Base-by-base conservation (phyloP, 1,140 invertebrate species). In the Drosophila chauvacae region DNA sequence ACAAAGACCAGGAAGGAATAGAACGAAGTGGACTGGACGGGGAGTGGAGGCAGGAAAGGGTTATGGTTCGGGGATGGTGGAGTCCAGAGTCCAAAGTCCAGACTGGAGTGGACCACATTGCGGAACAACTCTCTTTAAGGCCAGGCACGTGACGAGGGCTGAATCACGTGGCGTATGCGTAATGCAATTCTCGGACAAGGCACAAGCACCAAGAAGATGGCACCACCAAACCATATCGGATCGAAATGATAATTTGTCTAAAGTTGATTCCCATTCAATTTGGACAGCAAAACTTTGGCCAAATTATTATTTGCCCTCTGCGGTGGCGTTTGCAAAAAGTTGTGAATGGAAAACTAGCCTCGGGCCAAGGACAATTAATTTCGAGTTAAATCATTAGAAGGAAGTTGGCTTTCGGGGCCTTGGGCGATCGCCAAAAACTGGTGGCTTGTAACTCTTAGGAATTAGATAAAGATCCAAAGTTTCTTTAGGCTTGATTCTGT, bases 151-250 rank as follows among this genome's bases (percentile, higher is more conserved):
- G 74, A 77, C 74, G 74, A 55, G 57, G 45, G 26, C 64, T 28
- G 74, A 65, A 61, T 77, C 74, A 77, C 74, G 74, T 77, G 74
- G 74, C 74, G 73, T 77, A 77, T 77, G 74, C 64, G 74, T 77
- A 69, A 68, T 76, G 55, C 73, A 44, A 59, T 76, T 76, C 58
- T 66, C 16, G 72, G 66, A 55, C 45, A 72, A 72, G 66, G 66
- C 66, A 44, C 23, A 23, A 23, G 53, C 66, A 72, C 53, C 44
- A 72, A 72, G 58, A 33, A 28, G 45, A 26, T 33, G 33, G 4
- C 42, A 11, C n/a, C n/a, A 11, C 4, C 18, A 20, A 44, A 20
- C 18, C 33, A 18, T 11, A 47, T 48, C 50, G 33, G 13, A 71
- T 58, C 28, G 20, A 13, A 70, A 58, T 72, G 69, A 72, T 71